Conservation (phyloP, 2,113 vertebrate species). For the Syngnathus floridae region DNA sequence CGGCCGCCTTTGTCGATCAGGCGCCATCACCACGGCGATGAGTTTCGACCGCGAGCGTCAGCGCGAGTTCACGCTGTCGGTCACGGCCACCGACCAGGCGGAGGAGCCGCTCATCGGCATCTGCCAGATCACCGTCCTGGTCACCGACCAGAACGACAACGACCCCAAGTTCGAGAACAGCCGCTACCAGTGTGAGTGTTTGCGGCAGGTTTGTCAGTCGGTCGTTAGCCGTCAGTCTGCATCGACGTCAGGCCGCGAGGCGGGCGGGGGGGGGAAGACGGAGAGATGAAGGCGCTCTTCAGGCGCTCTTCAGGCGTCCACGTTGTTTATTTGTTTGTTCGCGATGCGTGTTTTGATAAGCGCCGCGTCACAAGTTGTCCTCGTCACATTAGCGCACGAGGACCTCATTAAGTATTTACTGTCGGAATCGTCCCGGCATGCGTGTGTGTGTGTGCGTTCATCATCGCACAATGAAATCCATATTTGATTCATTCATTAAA, state of each 20-base stretch:
- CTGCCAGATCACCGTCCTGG: conserved; percentile 75
- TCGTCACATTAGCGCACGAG: conserved; percentile 52
- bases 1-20: conserved; percentile 44
- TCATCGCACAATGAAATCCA: neutral
- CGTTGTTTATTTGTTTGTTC: conserved; percentile 50
- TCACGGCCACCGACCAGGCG: conserved; percentile 81
- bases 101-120: conserved; percentile 80
- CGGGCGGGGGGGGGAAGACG: neutral
- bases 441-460: neutral
- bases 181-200: conserved; percentile 76
- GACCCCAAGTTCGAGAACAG: conserved; percentile 85
- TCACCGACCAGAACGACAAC: conserved; percentile 84
- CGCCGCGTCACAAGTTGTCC: conserved; percentile 57
- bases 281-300: conserved; percentile 31
- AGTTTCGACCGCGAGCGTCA: conserved; percentile 84
- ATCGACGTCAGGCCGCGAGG: conserved; percentile 28
- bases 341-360: conserved; percentile 59
- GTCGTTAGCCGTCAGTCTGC: conserved; percentile 16
- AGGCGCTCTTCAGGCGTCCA: conserved; percentile 27
- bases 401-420: conserved; percentile 65
- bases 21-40: conserved; percentile 71
- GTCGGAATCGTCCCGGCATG: conserved; percentile 57
- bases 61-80: conserved; percentile 72
- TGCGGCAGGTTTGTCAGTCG: neutral
- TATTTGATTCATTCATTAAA: neutral